These are phyloP conservation scores for Lophotriccus pileatus DNA, from an alignment of 2,797 vertebrate genomes.

Conservation along the genomic window DNA sequence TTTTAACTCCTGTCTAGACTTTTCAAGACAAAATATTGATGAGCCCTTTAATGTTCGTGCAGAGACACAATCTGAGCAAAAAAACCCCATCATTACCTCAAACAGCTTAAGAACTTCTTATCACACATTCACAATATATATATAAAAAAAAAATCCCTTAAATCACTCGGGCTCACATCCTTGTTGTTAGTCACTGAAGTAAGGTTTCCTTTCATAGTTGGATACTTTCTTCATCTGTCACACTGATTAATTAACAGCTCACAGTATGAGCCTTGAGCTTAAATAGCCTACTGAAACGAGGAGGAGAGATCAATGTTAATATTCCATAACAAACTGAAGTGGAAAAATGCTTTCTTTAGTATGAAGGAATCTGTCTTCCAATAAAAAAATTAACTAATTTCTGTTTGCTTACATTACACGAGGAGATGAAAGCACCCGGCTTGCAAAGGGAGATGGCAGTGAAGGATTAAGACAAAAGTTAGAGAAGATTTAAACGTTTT, in stretches of 20 bases:
- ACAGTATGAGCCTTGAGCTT: conserved; percentile 67
- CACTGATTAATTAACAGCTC: conserved; percentile 81
- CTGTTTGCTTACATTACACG: neutral
- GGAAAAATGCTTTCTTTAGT: neutral
- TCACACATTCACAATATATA: neutral
- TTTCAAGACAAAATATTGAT: conserved; percentile 61
- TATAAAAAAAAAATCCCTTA: neutral
- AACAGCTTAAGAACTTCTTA: conserved; percentile 37
- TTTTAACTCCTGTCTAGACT: conserved; percentile 68
- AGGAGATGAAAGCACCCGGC: neutral
- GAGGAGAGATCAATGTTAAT: conserved; percentile 29
- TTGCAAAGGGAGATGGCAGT: neutral
- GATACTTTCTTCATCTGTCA: conserved; percentile 79
- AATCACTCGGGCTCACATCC: conserved; percentile 17
- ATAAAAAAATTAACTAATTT: neutral
- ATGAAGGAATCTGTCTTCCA: neutral
- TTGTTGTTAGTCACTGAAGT: conserved; percentile 54
- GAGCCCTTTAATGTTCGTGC: conserved; percentile 53
- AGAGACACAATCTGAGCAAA: conserved; percentile 30
- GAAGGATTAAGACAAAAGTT: neutral
- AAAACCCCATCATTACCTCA: conserved; percentile 5
- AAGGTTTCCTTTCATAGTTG: conserved; percentile 74
- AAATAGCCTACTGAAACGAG: conserved; percentile 44
- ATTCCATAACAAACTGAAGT: conserved; percentile 50
- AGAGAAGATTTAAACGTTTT: neutral